Base-by-base conservation (phyloP, 2,888 invertebrate genomes). In the Graphium colonna region DNA sequence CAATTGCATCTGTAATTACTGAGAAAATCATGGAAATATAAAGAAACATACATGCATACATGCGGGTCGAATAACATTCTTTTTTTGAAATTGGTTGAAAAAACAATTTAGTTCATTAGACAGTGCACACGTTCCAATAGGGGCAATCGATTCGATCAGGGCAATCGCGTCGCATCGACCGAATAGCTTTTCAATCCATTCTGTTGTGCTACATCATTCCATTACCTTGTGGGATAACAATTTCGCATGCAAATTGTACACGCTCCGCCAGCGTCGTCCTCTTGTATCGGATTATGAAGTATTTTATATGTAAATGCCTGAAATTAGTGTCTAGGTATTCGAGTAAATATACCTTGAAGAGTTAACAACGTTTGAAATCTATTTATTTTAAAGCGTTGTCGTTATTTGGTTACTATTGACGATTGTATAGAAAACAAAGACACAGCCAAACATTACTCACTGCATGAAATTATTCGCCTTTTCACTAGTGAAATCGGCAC, bases 241-340 rank as follows among this genome's bases (percentile, higher is more conserved):
- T 69, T 72, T 69, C 59, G 62, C 66, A 65, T 71, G 65, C 68
- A 69, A 72, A 70, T 68, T 63, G 61, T 64, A 58, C 45, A 36
- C 36, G 42, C 47, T 36, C 13, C 42, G 38, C 42, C 47, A 38
- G 12, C 52, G 42, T 38, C 17, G 12, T 10, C 46, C 21, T 41
- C 16, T 16, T 4, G 33, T 42, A 40, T 18, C 33, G 7, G 17
- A 17, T 31, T 12, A 36, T 36, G n/a, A n/a, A 12, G 3, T 36
- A 31, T 31, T 36, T 36, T 36, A 13, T 7, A 13, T 36, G 36
- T 36, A 36, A 36, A 36, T 36, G 12, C 3, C n/a, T 9, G 3
- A n/a, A 33, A 33, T 33, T 33, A 33, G n/a, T n/a, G 8, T 28
- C 8, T 7, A 28, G 8, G 5, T 4, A 7, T 4, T 7, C 5